These are phyloP conservation scores for Hesperophylax magnus DNA, from an alignment of 1,140 invertebrate species.

Conservation along the genomic window DNA sequence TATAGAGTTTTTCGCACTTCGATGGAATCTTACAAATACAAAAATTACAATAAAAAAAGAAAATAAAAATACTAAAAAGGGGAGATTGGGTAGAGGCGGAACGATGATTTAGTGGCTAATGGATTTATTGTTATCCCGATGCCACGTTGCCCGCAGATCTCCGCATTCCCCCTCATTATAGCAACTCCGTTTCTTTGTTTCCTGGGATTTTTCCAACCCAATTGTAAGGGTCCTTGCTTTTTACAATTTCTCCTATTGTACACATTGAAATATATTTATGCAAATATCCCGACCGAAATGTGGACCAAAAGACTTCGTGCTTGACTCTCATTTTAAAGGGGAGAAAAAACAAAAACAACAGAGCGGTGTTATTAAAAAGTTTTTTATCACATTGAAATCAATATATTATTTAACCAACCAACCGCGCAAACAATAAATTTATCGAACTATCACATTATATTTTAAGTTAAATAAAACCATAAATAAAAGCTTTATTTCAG, in stretches of 20 bases:
- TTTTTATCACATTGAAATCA: no score
- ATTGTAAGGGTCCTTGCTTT: conserved; percentile 50
- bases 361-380: no score
- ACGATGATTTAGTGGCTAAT: conserved; percentile 58
- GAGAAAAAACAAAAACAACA: no score
- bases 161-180: conserved; percentile 49
- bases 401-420: no score
- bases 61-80: conserved; percentile 44
- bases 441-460: no score
- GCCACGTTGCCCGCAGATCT: conserved; percentile 49
- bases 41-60: conserved; percentile 56
- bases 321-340: not conserved
- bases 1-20: conserved; percentile 40
- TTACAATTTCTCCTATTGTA: conserved; percentile 42
- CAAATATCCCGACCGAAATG: conserved; percentile 33
- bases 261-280: conserved; percentile 42
- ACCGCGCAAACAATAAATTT: no score
- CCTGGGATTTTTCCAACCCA: conserved; percentile 54
- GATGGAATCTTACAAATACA: conserved; percentile 52
- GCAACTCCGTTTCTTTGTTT: conserved; percentile 53
- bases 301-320: not conserved
- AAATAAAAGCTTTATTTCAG: no score
- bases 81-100: conserved; percentile 29
- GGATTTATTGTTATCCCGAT: conserved; percentile 58
- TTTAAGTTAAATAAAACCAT: no score